These are phyloP conservation scores for Myodes glareolus DNA, from an alignment of 2,113 vertebrate species.

Conservation along the genomic window DNA sequence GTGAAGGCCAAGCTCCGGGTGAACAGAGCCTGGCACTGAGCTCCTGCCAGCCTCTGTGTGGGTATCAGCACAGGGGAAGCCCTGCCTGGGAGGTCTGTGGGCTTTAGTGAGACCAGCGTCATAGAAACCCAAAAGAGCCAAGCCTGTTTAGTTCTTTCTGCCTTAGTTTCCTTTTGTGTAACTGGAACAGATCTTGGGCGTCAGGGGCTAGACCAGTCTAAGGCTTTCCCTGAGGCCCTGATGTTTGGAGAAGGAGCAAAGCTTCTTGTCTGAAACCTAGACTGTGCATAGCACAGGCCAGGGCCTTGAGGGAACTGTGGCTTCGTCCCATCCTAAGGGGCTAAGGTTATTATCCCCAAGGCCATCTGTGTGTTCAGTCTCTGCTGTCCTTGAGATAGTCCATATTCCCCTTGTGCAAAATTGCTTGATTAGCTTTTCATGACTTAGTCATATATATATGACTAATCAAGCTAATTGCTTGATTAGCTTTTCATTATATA, in stretches of 20 bases:
- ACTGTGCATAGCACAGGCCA: too few relatives aligned
- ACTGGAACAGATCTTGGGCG: background rate
- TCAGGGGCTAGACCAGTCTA: background rate
- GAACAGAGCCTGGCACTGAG: background rate
- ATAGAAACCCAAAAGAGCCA: background rate
- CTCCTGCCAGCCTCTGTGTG: background rate
- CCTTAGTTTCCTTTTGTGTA: background rate
- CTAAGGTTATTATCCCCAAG: background rate
- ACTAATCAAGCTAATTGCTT: too few relatives aligned
- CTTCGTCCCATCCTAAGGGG: background rate
- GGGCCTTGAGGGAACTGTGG: background rate
- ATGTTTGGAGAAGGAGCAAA: background rate
- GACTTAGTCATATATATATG: background rate
- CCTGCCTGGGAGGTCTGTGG: rapidly evolving
- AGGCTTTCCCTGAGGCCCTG: background rate
- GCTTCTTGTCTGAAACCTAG: background rate
- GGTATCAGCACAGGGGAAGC: background rate
- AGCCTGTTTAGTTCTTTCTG: background rate
- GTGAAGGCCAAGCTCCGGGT: background rate
- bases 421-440: background rate
- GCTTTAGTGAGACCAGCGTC: background rate
- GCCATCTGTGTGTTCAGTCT: background rate
- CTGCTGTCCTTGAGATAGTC: background rate
- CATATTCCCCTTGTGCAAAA: background rate
- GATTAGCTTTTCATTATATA: background rate